A percentile compares a stretch with the other conserved stretches of the same genome.
These are phyloP conservation scores for Gorilla gorilla DNA, from an alignment of 2,113 vertebrate species.

Conservation along the genomic window DNA sequence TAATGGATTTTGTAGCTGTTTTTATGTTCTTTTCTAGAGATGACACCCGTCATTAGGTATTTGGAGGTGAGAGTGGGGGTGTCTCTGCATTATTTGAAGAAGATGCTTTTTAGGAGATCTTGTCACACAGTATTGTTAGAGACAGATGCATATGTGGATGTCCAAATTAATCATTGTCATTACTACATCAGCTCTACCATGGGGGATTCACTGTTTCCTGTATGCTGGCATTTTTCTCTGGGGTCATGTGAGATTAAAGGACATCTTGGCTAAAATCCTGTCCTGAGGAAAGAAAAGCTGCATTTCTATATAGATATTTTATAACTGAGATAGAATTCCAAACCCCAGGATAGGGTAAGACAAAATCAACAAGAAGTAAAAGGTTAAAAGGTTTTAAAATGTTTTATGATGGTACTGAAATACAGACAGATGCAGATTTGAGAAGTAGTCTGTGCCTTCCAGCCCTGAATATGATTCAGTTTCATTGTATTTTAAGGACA, in stretches of 20 bases:
- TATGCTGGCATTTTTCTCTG: neutral
- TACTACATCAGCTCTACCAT: neutral
- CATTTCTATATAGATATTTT: neutral
- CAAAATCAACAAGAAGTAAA: neutral
- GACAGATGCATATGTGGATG: conserved; percentile 71
- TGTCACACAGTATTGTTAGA: conserved; percentile 43
- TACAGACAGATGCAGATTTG: neutral
- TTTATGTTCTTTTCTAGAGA: neutral
- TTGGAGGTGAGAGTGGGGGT: neutral
- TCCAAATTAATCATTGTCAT: conserved; percentile 61
- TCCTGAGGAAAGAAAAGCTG: conserved; percentile 30
- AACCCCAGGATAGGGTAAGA: neutral
- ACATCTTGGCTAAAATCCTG: neutral
- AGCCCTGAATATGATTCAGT: neutral
- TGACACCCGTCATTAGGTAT: neutral
- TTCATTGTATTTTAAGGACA: neutral
- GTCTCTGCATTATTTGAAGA: neutral
- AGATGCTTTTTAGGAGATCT: conserved; percentile 15
- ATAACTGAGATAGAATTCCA: neutral
- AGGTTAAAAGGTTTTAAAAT: neutral
- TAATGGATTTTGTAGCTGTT: neutral
- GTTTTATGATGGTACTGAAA: neutral
- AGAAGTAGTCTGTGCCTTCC: neutral
- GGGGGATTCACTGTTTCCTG: neutral
- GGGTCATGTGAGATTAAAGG: conserved; percentile 37